Evolutionary conservation across 2,888 invertebrate species (phyloP), one percentile per base, ranked within the genome.

Genomic region (Adineta ricciae): DNA sequence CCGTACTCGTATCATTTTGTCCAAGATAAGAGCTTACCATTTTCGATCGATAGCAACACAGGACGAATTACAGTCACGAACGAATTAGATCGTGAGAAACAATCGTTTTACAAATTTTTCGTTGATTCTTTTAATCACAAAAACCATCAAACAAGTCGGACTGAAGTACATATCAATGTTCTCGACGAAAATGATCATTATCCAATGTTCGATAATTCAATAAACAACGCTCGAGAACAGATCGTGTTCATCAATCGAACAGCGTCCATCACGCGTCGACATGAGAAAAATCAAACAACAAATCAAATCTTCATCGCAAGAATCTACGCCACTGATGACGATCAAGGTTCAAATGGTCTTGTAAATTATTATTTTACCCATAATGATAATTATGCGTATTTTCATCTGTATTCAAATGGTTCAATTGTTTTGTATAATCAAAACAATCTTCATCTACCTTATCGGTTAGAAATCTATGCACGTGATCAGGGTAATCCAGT

Each of bases 271-370:
- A 41, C 16, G 41, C 21, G 16, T 78, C 4, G 24, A n/a, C 41
- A 78, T 78, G 41, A 78, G 0, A 78, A 1, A 24, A 32, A 64
- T 19, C 8, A 32, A 64, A 36, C 32, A 32, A 32, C 1, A 32
- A 64, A 32, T 19, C 32, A 27, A 5, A 36, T 36, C 14, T 78
- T 78, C 19, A 41, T 78, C 14, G n/a, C 78, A 38, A 21, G n/a
- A 41, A 14, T 78, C 7, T 38, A 84, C 41, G 95, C 95, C 0
- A 92, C 91, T 1, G 95, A 95, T 88, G 92, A 92, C 86, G 91
- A 91, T 86, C 88, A 88, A 7, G 92, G 93, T 0, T 88, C 88
- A 7, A 92, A 91, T 86, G 94, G 94, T 0, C 92, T 93, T 84
- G 92, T 95, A 3, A 90, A 93, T 64, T 95, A 95, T 88, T 92